Evolutionary conservation across 1,140 invertebrate genomes (phyloP).

Genomic region (Tetramorium alpestre): DNA sequence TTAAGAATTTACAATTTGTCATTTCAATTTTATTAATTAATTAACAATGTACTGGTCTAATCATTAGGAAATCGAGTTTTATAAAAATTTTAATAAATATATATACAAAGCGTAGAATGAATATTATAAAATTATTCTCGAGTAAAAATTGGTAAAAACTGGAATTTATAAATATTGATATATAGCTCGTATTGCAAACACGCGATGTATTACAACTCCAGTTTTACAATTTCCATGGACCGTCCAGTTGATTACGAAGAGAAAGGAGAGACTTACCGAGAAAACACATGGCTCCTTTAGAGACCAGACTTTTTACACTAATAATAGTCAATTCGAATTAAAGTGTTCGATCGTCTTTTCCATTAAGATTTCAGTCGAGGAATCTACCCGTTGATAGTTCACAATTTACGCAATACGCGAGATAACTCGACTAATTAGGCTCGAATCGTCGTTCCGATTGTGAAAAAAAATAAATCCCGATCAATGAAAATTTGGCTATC

Average conservation of each 20-base stretch:
- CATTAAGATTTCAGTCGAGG: constrained; percentile 21
- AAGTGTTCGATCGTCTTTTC: constrained; percentile 46
- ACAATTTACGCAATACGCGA: constrained; percentile 3
- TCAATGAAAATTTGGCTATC: neutral
- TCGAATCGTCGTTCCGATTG: constrained; percentile 27
- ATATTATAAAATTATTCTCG: neutral
- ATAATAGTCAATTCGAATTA: constrained; percentile 52
- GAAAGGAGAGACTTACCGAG: constrained; percentile 32
- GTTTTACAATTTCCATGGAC: constrained; percentile 50
- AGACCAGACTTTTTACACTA: constrained; percentile 44
- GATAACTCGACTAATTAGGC: constrained; percentile 33
- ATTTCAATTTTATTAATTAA: constrained; percentile 7
- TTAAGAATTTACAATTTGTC: neutral
- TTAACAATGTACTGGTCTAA: neutral
- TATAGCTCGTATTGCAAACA: neutral
- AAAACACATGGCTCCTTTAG: constrained; percentile 31
- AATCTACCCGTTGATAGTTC: neutral
- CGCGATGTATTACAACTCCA: constrained; percentile 18
- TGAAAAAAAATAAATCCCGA: neutral
- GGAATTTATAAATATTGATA: neutral
- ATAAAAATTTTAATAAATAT: neutral
- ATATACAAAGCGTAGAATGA: neutral
- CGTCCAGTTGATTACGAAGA: constrained; percentile 61
- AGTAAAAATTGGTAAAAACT: neutral
- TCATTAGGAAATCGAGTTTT: neutral